phyloP scores from a whole-genome alignment of 2,797 vertebrate species.

The Rhinichthys osculus region DNA sequence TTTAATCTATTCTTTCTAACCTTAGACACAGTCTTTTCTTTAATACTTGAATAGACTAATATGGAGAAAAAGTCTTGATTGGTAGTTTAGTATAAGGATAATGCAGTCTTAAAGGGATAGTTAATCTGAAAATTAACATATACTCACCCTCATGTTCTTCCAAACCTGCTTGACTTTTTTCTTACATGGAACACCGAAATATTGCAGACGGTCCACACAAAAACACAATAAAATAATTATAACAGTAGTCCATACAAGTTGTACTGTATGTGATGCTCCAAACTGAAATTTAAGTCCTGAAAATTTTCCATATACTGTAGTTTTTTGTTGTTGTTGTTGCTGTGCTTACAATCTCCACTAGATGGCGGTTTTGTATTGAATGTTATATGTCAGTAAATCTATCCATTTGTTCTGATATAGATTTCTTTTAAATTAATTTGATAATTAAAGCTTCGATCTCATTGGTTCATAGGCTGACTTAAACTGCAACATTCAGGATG shows the following conservation, averaged over 20 bases:
- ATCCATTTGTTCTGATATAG: background rate
- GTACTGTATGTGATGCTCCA: background rate
- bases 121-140: background rate
- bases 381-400: background rate
- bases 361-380: conserved; percentile 40
- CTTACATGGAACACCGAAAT: background rate
- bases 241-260: background rate
- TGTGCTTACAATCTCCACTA: conserved; percentile 41
- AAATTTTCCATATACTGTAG: background rate
- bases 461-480: conserved; percentile 87
- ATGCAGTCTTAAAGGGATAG: background rate
- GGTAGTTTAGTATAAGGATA: conserved; percentile 33
- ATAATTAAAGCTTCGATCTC: background rate
- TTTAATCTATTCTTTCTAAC: conserved; percentile 71
- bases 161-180: background rate
- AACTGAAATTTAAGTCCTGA: background rate
- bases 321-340: background rate
- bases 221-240: background rate
- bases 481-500: conserved; percentile 97
- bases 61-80: conserved; percentile 24
- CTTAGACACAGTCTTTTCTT: conserved; percentile 64
- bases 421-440: background rate
- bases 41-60: conserved; percentile 53
- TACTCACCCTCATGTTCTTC: background rate
- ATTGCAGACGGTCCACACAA: background rate